Evolutionary conservation across 2,113 vertebrate genomes (phyloP).

Genomic region (Anarrhichthys ocellatus): DNA sequence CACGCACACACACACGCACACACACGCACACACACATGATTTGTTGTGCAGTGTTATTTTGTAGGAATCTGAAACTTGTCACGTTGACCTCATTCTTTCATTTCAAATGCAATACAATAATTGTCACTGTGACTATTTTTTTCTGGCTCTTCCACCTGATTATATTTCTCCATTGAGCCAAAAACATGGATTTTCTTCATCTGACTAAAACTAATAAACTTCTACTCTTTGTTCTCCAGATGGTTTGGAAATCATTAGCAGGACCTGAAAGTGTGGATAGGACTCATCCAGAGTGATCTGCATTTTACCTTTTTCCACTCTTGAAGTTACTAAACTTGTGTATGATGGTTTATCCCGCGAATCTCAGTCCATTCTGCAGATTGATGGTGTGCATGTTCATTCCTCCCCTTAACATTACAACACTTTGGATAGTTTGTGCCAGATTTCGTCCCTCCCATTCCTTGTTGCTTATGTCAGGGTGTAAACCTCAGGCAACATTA

Average conservation of each 20-base stretch:
- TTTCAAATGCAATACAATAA: neutral
- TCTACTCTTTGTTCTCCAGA: neutral
- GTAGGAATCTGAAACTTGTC: neutral
- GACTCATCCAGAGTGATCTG: neutral
- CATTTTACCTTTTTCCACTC: neutral
- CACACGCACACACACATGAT: neutral
- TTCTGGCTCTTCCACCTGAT: neutral
- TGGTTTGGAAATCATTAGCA: conserved; percentile 17
- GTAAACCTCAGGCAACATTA: neutral
- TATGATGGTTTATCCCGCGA: conserved; percentile 1
- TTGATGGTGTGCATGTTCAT: neutral
- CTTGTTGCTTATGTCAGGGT: conserved; percentile 64
- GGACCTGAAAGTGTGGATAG: neutral
- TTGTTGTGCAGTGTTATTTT: neutral
- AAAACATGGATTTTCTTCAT: neutral
- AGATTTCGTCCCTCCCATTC: conserved; percentile 64
- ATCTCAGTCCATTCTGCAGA: neutral
- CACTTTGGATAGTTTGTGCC: conserved; percentile 49
- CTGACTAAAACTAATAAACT: neutral
- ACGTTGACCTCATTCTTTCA: neutral
- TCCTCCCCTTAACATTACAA: conserved; percentile 14
- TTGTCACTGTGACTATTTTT: neutral
- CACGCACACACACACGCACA: too few species aligned
- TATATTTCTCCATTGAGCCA: neutral
- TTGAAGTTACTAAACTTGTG: neutral